Conservation (phyloP, 2,888 invertebrate species). For the Aspidiotus rigidus region DNA sequence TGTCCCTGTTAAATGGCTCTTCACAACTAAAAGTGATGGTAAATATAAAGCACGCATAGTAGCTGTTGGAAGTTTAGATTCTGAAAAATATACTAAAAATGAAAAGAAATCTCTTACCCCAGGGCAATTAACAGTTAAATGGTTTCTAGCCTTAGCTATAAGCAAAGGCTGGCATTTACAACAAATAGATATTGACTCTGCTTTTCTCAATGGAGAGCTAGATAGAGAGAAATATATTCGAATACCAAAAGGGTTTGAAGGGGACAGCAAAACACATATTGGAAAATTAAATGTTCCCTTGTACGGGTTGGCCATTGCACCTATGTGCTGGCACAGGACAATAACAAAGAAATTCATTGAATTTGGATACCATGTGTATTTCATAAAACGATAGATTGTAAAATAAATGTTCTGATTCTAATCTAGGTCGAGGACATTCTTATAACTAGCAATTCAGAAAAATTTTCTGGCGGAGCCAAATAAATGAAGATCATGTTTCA, state of each 20-base stretch:
- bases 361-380: not conserved
- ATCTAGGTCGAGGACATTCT: not conserved
- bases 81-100: not conserved
- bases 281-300: not conserved
- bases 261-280: not conserved
- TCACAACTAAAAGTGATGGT: not conserved
- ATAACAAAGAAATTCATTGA: not conserved
- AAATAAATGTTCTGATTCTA: not conserved
- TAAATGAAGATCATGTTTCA: no score
- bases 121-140: not conserved
- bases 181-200: not conserved
- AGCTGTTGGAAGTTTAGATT: not conserved
- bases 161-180: not conserved
- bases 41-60: not conserved
- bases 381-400: not conserved
- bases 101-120: not conserved
- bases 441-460: not conserved
- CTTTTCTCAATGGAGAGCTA: not conserved
- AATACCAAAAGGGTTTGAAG: not conserved
- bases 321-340: not conserved
- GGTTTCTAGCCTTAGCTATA: not conserved
- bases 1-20: not conserved
- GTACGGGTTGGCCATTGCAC: not conserved
- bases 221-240: not conserved
- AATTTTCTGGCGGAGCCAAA: no score